These are phyloP conservation scores for Leptinotarsa undecemlineata DNA, from an alignment of 1,140 invertebrate species.

Conservation along the genomic window DNA sequence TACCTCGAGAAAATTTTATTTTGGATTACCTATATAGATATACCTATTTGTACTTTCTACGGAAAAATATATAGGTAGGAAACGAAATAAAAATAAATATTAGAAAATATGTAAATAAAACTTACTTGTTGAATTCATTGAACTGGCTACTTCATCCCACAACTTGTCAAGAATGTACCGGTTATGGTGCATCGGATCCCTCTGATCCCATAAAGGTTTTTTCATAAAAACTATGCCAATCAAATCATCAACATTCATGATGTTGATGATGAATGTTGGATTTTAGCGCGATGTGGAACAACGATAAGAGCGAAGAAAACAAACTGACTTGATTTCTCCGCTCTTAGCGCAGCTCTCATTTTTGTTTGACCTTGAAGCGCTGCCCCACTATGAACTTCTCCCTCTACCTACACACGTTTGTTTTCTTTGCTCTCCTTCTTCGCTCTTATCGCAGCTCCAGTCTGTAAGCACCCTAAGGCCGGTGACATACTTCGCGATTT, in stretches of 20 bases:
- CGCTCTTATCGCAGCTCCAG: no score
- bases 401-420: background rate
- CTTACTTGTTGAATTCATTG: slow-evolving; percentile 35
- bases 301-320: background rate
- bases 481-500: no score
- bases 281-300: background rate
- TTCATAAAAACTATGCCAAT: slow-evolving; percentile 34
- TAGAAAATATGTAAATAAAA: no score
- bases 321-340: background rate
- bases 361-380: background rate
- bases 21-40: background rate
- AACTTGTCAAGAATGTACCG: slow-evolving; percentile 38
- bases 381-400: slow-evolving; percentile 1
- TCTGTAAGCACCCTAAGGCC: no score
- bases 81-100: no score
- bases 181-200: slow-evolving; percentile 37
- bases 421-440: no score
- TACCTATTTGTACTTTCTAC: no score
- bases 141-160: slow-evolving; percentile 36
- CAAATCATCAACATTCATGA: slow-evolving; percentile 34
- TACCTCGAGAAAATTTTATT: background rate
- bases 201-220: slow-evolving; percentile 37
- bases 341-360: background rate
- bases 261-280: background rate
- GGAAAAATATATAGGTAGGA: no score